Evolutionary conservation across 2,888 invertebrate species (phyloP).

Genomic region (Pycnomerus fuliginosus): DNA sequence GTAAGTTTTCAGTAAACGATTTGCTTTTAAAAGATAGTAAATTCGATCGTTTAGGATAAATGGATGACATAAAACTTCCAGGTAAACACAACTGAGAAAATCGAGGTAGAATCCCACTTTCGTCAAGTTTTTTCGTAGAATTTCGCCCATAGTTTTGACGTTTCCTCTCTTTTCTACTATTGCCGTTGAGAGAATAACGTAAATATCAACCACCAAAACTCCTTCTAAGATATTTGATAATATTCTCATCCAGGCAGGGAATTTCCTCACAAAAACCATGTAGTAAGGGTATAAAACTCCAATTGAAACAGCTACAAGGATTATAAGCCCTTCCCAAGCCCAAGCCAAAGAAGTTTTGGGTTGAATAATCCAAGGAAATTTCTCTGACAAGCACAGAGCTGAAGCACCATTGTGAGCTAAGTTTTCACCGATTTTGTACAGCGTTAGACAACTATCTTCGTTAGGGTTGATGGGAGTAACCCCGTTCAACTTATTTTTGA

Average conservation of each 20-base stretch:
- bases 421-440: too few relatives aligned
- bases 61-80: constrained; percentile 55
- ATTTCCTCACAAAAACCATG: constrained; percentile 52
- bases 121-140: constrained; percentile 53
- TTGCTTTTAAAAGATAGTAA: constrained; percentile 57
- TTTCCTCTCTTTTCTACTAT: constrained; percentile 53
- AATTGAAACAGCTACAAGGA: constrained; percentile 51
- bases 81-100: constrained; percentile 54
- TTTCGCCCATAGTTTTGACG: constrained; percentile 44
- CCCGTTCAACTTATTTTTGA: too few relatives aligned
- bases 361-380: constrained; percentile 57
- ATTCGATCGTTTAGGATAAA: constrained; percentile 46
- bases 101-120: constrained; percentile 58
- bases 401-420: too few relatives aligned
- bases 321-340: constrained; percentile 56
- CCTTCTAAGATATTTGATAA: constrained; percentile 52
- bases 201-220: constrained; percentile 52
- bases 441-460: too few relatives aligned
- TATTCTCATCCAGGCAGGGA: constrained; percentile 52
- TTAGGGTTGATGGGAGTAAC: too few relatives aligned
- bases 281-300: constrained; percentile 56
- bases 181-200: constrained; percentile 54
- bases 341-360: constrained; percentile 53
- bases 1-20: constrained; percentile 57
- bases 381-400: constrained; percentile 47